These are phyloP conservation scores for Didymodactylos carnosus DNA, from an alignment of 2,888 invertebrate species.

Conservation along the genomic window DNA sequence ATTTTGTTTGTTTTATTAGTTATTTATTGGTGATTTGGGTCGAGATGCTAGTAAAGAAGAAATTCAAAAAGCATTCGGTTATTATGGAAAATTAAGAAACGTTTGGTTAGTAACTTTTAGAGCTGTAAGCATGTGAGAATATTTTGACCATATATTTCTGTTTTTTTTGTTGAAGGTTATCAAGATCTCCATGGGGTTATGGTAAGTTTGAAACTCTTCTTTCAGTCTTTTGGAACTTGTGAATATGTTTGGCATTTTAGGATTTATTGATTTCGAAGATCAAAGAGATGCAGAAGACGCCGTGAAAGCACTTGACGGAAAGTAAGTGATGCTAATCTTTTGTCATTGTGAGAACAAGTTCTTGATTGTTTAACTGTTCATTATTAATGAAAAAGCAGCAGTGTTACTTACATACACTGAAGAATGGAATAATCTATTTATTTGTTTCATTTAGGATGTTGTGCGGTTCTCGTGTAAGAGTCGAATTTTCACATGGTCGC, in stretches of 20 bases:
- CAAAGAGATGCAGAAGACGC: conserved; percentile 68
- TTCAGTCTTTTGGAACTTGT: too few species aligned
- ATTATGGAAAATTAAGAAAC: conserved; percentile 22
- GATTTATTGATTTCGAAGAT: conserved; percentile 72
- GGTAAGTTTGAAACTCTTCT: too few species aligned
- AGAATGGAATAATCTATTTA: too few species aligned
- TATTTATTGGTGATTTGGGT: conserved; percentile 22
- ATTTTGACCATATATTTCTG: conserved; percentile 17
- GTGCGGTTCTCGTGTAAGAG: conserved; percentile 9
- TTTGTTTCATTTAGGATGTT: background rate
- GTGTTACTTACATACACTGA: too few species aligned
- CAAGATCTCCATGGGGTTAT: background rate
- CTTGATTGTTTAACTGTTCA: too few species aligned
- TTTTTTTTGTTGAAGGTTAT: background rate
- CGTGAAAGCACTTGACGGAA: conserved; percentile 56
- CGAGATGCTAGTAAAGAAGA: conserved; percentile 21
- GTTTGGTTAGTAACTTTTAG: conserved; percentile 32
- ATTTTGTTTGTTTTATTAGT: conserved; percentile 15
- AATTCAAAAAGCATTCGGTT: conserved; percentile 21
- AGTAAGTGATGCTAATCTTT: background rate
- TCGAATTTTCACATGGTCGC: conserved; percentile 13
- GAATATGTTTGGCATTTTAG: too few species aligned
- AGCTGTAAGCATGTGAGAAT: too few species aligned
- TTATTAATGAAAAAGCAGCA: too few species aligned
- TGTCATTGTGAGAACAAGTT: too few species aligned